phyloP scores from a whole-genome alignment of 2,797 vertebrate species.

The Coendou prehensilis region DNA sequence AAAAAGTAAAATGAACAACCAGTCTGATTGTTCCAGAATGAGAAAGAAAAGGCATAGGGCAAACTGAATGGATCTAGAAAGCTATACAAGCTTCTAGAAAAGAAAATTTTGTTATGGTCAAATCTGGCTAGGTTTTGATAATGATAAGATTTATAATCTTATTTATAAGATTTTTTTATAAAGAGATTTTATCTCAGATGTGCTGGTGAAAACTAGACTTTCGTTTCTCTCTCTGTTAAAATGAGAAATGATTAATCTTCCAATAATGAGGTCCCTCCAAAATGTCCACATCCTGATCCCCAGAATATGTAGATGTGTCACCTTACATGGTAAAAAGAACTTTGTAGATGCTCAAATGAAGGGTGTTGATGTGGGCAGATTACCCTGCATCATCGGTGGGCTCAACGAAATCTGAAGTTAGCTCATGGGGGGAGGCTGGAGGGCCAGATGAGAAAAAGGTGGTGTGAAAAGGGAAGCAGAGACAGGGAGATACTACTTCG shows the following conservation, averaged over 20 bases:
- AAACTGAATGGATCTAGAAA: not conserved
- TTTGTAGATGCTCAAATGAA: not conserved
- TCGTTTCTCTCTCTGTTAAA: not conserved
- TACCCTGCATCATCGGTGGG: not conserved
- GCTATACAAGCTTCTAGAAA: slow-evolving; percentile 18
- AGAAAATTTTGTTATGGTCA: not conserved
- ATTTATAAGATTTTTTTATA: not conserved
- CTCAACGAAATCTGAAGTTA: not conserved
- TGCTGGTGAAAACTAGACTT: not conserved
- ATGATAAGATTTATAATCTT: not conserved
- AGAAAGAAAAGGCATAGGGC: not conserved
- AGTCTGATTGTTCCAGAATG: not conserved
- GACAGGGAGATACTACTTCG: not conserved
- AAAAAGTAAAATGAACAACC: not conserved
- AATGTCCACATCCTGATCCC: not conserved
- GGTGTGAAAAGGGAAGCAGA: not conserved
- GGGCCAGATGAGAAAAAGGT: not conserved
- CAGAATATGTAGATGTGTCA: not conserved
- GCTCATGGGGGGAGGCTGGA: not conserved
- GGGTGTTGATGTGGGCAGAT: not conserved
- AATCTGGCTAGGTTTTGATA: not conserved
- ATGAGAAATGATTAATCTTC: not conserved
- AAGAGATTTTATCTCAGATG: slow-evolving; percentile 36
- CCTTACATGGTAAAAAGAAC: not conserved
- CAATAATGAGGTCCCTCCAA: not conserved